phyloP scores from a whole-genome alignment of 2,888 invertebrate species.

The Hyposoter dolosus region DNA sequence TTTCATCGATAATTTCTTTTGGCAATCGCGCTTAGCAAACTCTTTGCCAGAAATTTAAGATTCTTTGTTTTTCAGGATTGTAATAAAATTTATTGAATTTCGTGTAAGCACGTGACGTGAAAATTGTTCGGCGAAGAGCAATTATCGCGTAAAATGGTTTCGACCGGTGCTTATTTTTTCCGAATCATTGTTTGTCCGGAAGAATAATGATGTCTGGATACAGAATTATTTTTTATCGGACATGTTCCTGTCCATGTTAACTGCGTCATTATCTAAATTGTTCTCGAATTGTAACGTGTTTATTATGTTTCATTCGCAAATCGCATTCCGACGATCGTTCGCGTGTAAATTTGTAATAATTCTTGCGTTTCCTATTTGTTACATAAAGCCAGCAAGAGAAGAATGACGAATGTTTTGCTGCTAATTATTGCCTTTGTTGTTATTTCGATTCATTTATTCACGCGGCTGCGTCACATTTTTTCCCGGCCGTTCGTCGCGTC shows the following conservation, averaged over 20 bases:
- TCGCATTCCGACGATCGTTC: background rate
- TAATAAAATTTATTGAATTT: background rate
- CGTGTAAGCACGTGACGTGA: background rate
- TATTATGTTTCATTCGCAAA: background rate
- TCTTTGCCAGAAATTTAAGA: too few species aligned
- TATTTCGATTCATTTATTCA: background rate
- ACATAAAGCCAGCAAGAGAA: background rate
- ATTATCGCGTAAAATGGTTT: background rate
- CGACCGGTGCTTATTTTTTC: background rate
- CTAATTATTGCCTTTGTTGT: background rate
- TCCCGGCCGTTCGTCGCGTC: background rate
- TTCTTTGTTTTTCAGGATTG: background rate
- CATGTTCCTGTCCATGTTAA: background rate
- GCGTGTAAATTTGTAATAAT: background rate
- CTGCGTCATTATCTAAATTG: background rate
- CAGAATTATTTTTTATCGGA: background rate
- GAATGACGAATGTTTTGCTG: background rate
- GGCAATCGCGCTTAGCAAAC: too few species aligned
- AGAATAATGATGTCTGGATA: background rate
- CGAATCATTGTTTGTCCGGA: background rate
- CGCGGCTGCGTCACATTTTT: too few species aligned
- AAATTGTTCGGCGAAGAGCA: background rate
- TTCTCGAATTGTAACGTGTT: background rate
- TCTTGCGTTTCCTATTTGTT: conserved; percentile 1
- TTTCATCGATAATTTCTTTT: background rate